phyloP scores from a whole-genome alignment of 2,113 vertebrate species.

The Stigmatopora argus region DNA sequence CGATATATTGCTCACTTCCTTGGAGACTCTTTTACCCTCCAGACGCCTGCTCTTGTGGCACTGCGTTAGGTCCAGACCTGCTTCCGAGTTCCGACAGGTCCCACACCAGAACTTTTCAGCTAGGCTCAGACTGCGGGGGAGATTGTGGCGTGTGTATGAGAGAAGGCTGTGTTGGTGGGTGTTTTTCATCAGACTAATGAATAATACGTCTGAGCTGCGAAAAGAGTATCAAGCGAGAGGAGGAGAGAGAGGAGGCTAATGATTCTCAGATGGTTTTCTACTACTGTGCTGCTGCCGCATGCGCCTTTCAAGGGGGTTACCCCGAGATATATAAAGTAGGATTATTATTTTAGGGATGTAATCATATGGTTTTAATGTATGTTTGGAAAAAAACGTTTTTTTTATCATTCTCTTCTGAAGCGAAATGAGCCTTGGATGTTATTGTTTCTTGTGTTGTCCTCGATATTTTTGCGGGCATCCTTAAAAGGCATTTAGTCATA shows the following conservation, averaged over 20 bases:
- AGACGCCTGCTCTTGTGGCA: constrained; percentile 41
- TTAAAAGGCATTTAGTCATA: not conserved
- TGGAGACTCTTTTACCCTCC: constrained; percentile 31
- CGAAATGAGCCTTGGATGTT: not conserved
- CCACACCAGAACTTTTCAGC: constrained; percentile 57
- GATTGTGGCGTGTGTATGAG: constrained; percentile 19
- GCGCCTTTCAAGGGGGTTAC: constrained; percentile 42
- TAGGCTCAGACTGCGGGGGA: constrained; percentile 35
- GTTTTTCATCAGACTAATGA: constrained; percentile 73
- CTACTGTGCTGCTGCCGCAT: constrained; percentile 59
- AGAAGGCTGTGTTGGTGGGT: constrained; percentile 49
- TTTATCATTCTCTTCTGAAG: not conserved
- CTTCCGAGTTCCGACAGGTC: constrained; percentile 68
- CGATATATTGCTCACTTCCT: constrained; percentile 45
- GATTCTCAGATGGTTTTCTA: constrained; percentile 69
- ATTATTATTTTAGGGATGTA: constrained; percentile 28
- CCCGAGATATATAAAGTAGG: constrained; percentile 27
- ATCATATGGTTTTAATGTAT: not conserved
- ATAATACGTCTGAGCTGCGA: constrained; percentile 66
- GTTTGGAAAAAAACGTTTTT: not conserved
- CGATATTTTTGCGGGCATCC: not conserved
- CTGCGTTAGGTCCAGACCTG: constrained; percentile 52
- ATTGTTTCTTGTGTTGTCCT: not conserved
- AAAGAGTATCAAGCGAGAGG: constrained; percentile 52
- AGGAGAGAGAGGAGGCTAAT: constrained; percentile 59